A percentile compares a stretch with the other conserved stretches of the same genome.
Evolutionary conservation across 2,888 invertebrate genomes (phyloP).

Genomic region (Poecilus cupreus): DNA sequence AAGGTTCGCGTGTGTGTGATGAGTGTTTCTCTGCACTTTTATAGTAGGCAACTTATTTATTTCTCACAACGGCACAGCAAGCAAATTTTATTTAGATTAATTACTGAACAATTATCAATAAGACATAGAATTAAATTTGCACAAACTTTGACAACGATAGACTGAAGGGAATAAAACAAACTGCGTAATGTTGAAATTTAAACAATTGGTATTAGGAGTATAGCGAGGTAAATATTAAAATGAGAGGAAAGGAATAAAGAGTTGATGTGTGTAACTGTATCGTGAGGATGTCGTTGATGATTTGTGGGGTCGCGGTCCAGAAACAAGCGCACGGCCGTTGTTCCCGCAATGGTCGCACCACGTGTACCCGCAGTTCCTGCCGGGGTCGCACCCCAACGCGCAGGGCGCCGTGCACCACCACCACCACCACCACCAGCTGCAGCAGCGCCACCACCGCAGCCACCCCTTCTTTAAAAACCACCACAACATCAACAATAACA

Average conservation of each 20-base stretch:
- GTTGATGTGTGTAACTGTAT: background rate
- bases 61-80: constrained; percentile 29
- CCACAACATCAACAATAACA: constrained; percentile 77
- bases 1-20: constrained; percentile 46
- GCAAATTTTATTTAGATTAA: background rate
- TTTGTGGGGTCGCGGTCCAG: constrained; percentile 66
- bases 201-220: too few relatives aligned
- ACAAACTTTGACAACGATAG: background rate
- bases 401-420: constrained; percentile 74
- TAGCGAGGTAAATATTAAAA: too few relatives aligned
- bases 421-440: constrained; percentile 71
- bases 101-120: background rate
- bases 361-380: constrained; percentile 95
- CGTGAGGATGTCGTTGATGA: constrained; percentile 5
- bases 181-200: too few relatives aligned
- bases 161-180: too few relatives aligned
- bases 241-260: too few relatives aligned
- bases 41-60: constrained; percentile 23
- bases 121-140: background rate
- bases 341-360: constrained; percentile 97
- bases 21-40: constrained; percentile 48
- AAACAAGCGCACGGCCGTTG: constrained; percentile 84
- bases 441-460: constrained; percentile 73
- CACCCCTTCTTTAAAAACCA: constrained; percentile 76
- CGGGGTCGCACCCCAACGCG: constrained; percentile 89